Conservation (phyloP, 2,797 vertebrate species). For the Sparidentex hasta region DNA sequence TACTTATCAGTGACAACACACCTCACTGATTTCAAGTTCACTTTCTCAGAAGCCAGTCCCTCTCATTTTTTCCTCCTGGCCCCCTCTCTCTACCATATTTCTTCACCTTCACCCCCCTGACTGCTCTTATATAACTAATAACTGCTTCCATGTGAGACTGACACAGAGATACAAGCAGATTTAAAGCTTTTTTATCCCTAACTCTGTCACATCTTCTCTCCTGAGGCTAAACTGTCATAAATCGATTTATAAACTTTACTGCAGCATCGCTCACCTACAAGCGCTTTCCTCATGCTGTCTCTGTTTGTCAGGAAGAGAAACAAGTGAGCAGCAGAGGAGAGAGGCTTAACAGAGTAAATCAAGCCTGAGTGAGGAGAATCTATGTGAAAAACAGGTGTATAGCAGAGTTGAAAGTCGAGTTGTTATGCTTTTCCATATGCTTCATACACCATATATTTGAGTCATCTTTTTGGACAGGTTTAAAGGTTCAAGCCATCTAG, state of each 20-base stretch:
- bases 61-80: neutral
- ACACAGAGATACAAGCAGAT: slow-evolving; percentile 17
- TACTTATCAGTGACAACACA: slow-evolving; percentile 36
- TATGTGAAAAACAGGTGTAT: neutral
- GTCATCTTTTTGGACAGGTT: too few relatives aligned
- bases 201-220: slow-evolving; percentile 20
- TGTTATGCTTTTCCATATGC: neutral
- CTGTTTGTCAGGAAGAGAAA: neutral
- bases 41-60: slow-evolving; percentile 3
- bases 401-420: neutral
- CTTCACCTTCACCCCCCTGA: neutral
- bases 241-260: slow-evolving; percentile 35
- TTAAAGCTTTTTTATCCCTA: slow-evolving; percentile 30
- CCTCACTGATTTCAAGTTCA: slow-evolving; percentile 20
- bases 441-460: too few relatives aligned
- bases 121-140: slow-evolving; percentile 43
- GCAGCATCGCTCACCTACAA: neutral
- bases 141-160: slow-evolving; percentile 34
- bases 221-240: slow-evolving; percentile 25
- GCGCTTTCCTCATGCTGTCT: slow-evolving; percentile 4
- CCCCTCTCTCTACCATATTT: neutral
- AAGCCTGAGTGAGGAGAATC: neutral
- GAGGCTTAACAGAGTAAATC: neutral
- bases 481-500: too few relatives aligned
- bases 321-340: neutral